These are phyloP conservation scores for Plemyria rubiginata DNA, from an alignment of 2,888 invertebrate species.

Conservation along the genomic window DNA sequence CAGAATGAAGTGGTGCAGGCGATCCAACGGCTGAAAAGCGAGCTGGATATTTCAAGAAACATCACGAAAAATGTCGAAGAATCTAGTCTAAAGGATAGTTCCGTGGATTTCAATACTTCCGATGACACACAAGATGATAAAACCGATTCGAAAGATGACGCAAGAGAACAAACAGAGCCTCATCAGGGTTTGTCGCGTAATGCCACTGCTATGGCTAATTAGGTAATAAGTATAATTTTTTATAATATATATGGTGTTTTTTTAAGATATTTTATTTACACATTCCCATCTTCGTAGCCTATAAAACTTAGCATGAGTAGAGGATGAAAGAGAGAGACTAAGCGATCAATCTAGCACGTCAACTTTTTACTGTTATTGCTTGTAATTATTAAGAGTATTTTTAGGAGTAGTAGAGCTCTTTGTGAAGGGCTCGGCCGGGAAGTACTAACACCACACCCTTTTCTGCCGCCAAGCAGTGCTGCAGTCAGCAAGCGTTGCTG, in stretches of 20 bases:
- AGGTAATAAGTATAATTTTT: constrained; percentile 30
- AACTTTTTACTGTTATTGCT: no score
- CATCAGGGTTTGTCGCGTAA: constrained; percentile 17
- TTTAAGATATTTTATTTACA: constrained; percentile 24
- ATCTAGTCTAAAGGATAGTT: constrained; percentile 52
- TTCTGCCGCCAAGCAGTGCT: no score
- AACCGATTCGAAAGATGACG: constrained; percentile 41
- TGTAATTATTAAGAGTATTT: no score
- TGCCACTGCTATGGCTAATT: constrained; percentile 37
- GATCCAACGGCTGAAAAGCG: constrained; percentile 74
- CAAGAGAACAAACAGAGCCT: constrained; percentile 33
- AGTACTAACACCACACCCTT: no score
- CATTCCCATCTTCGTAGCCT: constrained; percentile 1
- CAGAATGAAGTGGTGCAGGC: constrained; percentile 78
- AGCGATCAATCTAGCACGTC: no score
- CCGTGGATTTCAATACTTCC: constrained; percentile 63
- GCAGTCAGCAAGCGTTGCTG: no score
- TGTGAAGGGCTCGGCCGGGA: no score
- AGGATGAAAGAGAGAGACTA: no score
- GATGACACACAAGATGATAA: constrained; percentile 45
- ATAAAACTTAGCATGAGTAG: not conserved
- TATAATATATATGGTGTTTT: constrained; percentile 27
- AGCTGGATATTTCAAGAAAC: constrained; percentile 71
- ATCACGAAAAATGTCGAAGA: constrained; percentile 57
- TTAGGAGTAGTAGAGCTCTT: no score